Evolutionary conservation across 1,140 invertebrate species (phyloP), one percentile per base, ranked within the genome.

Genomic region (Drosophila lowei): DNA sequence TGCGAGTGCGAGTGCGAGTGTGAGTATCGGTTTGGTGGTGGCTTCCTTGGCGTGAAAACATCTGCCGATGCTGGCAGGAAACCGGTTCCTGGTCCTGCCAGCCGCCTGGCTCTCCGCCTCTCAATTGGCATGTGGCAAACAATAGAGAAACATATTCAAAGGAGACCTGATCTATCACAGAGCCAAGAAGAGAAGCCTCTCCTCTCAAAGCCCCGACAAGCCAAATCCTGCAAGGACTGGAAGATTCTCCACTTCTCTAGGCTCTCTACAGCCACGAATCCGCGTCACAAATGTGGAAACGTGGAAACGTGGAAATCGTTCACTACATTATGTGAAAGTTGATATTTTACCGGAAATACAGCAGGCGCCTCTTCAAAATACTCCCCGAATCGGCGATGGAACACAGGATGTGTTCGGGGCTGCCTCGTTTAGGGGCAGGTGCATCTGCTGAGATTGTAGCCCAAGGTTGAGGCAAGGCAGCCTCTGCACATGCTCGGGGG

Each of bases 71-170:
- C 55, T 76, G 72, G 42, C 52, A 41, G 7, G 7, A 56, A 85
- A 79, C 79, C 79, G 68, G 79, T 85, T 83, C 81, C 2, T 23
- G 49, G 25, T 66, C 67, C 65, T 70, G 38, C 15, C 38, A 50
- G 46, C 23, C 23, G 23, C 23, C 25, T 41, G 2, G 18, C 15
- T 18, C 18, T 18, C n/a, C 28, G 13, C 15, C n/a, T 23, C 28
- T 16, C 41, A 13, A 21, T 9, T 60, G 49, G 57, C 67, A 55
- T 77, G 67, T 67, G 67, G 47, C 67, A 48, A 55, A 48, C 16
- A 61, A 30, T 41, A 68, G 50, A 44, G n/a, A 15, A 60, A 38
- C 8, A 59, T 30, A 48, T 42, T 71, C 21, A 7, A 23, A 16
- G 7, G 21, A 18, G 28, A 53, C 34, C 25, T 43, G 65, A 50